Percentiles rank a stretch among this genome's conserved stretches.
Evolutionary conservation across 1,140 invertebrate genomes (phyloP).

Genomic region (Meloidogyne chitwoodi): DNA sequence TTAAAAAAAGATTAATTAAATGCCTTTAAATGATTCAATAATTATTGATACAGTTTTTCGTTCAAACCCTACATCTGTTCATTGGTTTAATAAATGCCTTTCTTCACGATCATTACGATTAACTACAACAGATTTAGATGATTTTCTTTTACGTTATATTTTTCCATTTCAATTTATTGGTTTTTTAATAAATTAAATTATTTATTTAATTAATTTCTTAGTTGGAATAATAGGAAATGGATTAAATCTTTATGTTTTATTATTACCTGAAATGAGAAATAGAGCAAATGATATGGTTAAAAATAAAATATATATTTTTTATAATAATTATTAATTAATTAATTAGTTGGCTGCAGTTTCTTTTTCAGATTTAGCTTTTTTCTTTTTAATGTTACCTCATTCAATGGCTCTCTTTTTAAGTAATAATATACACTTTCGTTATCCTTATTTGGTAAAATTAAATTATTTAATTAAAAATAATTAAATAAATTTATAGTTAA

Average conservation of each 20-base stretch:
- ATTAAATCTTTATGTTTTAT: slow-evolving; percentile 53
- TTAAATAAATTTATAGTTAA: slow-evolving; percentile 13
- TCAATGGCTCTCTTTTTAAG: slow-evolving; percentile 47
- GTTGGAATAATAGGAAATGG: slow-evolving; percentile 53
- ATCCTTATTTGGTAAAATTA: slow-evolving; percentile 37
- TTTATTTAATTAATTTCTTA: not conserved
- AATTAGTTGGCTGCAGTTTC: slow-evolving; percentile 57
- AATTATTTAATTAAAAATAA: not conserved
- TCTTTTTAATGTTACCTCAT: slow-evolving; percentile 51
- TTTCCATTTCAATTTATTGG: slow-evolving; percentile 53
- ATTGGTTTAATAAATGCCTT: not conserved
- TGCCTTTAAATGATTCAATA: not conserved
- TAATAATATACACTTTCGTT: slow-evolving; percentile 43
- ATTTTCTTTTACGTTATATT: slow-evolving; percentile 42
- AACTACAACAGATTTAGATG: slow-evolving; percentile 38
- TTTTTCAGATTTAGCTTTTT: slow-evolving; percentile 53
- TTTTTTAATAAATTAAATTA: slow-evolving; percentile 43
- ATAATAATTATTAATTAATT: not conserved
- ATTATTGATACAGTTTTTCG: not conserved
- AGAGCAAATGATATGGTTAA: slow-evolving; percentile 57
- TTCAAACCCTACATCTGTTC: not conserved
- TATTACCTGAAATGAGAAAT: slow-evolving; percentile 53
- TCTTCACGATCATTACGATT: slow-evolving; percentile 25
- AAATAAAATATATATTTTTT: not conserved
- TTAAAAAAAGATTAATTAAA: not conserved